These are phyloP conservation scores for Chirona hameri DNA, from an alignment of 2,888 invertebrate genomes.

Conservation along the genomic window DNA sequence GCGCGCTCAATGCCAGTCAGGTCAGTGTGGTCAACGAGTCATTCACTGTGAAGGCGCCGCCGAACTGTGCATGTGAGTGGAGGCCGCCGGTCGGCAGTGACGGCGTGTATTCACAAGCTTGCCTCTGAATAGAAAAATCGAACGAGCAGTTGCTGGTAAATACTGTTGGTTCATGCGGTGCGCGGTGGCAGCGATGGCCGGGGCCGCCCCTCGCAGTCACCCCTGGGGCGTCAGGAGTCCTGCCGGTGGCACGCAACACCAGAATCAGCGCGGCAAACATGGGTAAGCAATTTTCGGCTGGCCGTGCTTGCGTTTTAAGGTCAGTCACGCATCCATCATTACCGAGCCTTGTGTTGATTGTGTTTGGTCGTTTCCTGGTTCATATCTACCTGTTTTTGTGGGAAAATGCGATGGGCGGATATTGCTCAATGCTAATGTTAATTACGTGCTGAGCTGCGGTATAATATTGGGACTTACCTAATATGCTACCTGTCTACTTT, in stretches of 20 bases:
- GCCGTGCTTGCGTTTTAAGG: too few relatives aligned
- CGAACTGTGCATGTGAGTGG: not conserved
- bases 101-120: not conserved
- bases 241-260: not conserved
- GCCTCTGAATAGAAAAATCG: conserved; percentile 6
- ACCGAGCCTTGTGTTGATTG: too few relatives aligned
- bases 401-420: too few relatives aligned
- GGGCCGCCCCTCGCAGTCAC: too few relatives aligned
- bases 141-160: not conserved
- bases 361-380: too few relatives aligned
- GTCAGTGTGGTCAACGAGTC: conserved; percentile 22
- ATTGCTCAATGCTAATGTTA: too few relatives aligned
- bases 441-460: too few relatives aligned
- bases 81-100: not conserved
- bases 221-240: not conserved
- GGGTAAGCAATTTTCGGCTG: not conserved
- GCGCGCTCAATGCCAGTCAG: not conserved
- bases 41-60: not conserved
- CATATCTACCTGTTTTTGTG: too few relatives aligned
- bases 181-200: too few relatives aligned
- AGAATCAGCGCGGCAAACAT: not conserved
- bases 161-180: not conserved
- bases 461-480: too few relatives aligned
- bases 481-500: too few relatives aligned
- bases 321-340: too few relatives aligned